phyloP scores from a whole-genome alignment of 2,113 vertebrate genomes.

The Eulacestoma nigropectus region DNA sequence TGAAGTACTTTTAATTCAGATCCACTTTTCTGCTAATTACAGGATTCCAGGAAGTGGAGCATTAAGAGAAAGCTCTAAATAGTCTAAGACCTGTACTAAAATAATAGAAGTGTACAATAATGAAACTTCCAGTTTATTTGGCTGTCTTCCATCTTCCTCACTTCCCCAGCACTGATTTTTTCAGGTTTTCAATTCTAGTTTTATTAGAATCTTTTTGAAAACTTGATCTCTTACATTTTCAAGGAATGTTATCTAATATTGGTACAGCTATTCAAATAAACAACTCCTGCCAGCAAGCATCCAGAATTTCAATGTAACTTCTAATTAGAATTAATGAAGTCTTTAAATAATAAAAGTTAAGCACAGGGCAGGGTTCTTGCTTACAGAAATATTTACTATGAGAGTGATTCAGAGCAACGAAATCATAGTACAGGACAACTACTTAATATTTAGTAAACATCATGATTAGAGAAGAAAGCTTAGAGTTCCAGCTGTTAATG shows the following conservation, averaged over 20 bases:
- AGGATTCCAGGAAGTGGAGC: background rate
- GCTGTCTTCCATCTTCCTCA: background rate
- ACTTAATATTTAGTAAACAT: background rate
- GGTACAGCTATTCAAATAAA: background rate
- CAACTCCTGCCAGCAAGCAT: background rate
- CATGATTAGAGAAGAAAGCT: background rate
- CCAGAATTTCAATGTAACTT: background rate
- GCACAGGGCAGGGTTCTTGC: background rate
- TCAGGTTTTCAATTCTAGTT: background rate
- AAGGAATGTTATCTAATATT: background rate
- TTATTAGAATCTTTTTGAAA: background rate
- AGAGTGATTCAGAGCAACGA: background rate
- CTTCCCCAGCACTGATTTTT: background rate
- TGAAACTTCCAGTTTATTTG: background rate
- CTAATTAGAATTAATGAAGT: background rate
- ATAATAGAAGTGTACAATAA: background rate
- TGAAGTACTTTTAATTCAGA: background rate
- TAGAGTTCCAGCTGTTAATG: background rate
- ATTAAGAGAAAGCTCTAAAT: background rate
- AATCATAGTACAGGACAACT: background rate
- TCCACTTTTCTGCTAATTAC: background rate
- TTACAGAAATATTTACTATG: background rate
- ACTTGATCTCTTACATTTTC: background rate
- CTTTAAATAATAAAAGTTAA: background rate
- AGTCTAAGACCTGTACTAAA: background rate